These are phyloP conservation scores for Tachycineta bicolor DNA, from an alignment of 2,113 vertebrate genomes.

Conservation along the genomic window DNA sequence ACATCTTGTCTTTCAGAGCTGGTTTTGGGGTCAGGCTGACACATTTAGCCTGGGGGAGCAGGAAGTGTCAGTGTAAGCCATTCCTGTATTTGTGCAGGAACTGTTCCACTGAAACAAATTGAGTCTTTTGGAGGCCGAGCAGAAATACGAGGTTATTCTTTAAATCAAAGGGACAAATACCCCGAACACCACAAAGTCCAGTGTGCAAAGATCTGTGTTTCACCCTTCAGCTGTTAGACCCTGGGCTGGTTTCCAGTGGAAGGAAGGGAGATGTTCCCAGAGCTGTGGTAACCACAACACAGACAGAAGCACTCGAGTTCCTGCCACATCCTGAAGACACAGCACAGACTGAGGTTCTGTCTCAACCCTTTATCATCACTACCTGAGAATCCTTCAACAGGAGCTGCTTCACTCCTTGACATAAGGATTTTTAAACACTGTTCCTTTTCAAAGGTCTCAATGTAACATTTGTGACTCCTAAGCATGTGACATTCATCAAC, in stretches of 20 bases:
- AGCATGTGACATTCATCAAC: neutral
- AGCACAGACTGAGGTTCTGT: neutral
- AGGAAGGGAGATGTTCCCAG: neutral
- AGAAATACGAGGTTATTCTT: neutral
- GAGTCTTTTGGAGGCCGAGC: neutral
- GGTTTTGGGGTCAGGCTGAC: constrained; percentile 12
- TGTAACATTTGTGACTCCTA: neutral
- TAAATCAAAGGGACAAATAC: neutral
- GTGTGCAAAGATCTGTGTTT: neutral
- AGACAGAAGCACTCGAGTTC: neutral
- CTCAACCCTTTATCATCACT: neutral
- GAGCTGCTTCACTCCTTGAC: neutral
- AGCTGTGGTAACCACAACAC: rapidly evolving
- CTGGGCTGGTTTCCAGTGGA: neutral
- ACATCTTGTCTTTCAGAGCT: neutral
- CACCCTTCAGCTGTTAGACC: neutral
- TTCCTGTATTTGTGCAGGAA: neutral
- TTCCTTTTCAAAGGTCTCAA: neutral
- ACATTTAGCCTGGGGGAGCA: neutral
- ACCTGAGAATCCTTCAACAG: neutral
- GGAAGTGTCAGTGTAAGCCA: neutral
- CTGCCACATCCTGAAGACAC: neutral
- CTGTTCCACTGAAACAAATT: neutral
- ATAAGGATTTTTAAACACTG: neutral
- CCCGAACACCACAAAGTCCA: neutral